Evolutionary conservation across 2,888 invertebrate genomes (phyloP), one percentile per base, ranked within the genome.

Genomic region (Lagria hirta): DNA sequence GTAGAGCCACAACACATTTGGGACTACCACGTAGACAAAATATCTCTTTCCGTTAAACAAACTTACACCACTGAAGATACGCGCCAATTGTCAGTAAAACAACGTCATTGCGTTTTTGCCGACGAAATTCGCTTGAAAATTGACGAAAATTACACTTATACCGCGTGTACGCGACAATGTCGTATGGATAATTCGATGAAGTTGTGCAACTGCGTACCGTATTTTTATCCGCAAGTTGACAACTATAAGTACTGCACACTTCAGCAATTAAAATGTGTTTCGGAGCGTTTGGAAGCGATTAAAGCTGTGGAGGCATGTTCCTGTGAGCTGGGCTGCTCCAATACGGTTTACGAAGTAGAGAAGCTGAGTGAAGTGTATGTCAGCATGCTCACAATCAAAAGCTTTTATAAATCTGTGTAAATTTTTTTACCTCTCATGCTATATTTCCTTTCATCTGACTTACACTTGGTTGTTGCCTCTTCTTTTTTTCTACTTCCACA

Each of bases 21-120:
- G 86, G 79, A 81, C 26, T 77, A 75, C 5, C 72, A 75, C 10
- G 78, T 82, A 1, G 75, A 77, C 49, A 77, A 75, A 54, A 77
- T 83, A 1, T 77, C 78, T 0, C 83, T 88, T 62, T 83, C 84
- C 0, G 82, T 86, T 13, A 85, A 86, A 60, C 82, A 84, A 62
- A 87, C 87, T 0, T 86, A 86, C 64, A 87, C 87, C 0, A 87
- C 86, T 0, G 78, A 80, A 42, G 85, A 86, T 60, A 85, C 86
- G 0, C 74, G 80, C 0, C 86, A 87, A 56, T 70, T 89, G 26
- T 73, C 75, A 1, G 75, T 80, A 6, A 77, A 77, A 1, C 88
- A 88, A 64, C 71, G 89, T 5, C 79, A 83, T 35, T 89, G 89
- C 57, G 78, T 85, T 16, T 88, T 85, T 59, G 74, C 78, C 0